Percentiles rank a stretch among this genome's conserved stretches.
These are phyloP conservation scores for Anthrax anthrax DNA, from an alignment of 2,888 invertebrate species.

Conservation along the genomic window DNA sequence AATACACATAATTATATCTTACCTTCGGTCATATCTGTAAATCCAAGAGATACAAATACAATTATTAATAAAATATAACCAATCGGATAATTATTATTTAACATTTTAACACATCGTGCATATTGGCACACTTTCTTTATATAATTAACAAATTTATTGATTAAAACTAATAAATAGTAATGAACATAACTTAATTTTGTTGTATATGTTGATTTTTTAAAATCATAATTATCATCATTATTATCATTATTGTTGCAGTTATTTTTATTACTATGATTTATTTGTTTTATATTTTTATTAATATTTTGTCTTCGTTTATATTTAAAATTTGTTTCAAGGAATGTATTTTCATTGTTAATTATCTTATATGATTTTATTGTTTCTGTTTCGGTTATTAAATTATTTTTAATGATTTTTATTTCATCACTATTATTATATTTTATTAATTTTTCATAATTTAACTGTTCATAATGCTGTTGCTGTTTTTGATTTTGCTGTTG, in stretches of 20 bases:
- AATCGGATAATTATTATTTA: conserved; percentile 8
- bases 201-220: conserved; percentile 3
- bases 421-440: not conserved
- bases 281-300: not conserved
- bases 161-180: conserved; percentile 1
- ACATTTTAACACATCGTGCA: conserved; percentile 11
- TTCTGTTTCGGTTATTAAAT: too few species aligned
- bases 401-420: too few species aligned
- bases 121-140: conserved; percentile 5
- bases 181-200: too few species aligned
- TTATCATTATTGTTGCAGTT: not conserved
- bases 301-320: conserved; percentile 28
- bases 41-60: conserved; percentile 7
- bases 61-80: conserved; percentile 6
- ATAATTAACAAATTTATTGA: conserved; percentile 1
- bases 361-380: not conserved
- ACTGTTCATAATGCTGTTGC: too few species aligned
- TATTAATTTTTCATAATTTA: not conserved
- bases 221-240: not conserved
- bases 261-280: not conserved
- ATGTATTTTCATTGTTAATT: conserved; percentile 13
- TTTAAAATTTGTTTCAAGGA: conserved; percentile 33
- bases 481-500: too few species aligned
- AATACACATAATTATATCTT: too few species aligned
- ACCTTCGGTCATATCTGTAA: conserved; percentile 11